A percentile compares a stretch with the other conserved stretches of the same genome.
Evolutionary conservation across 2,113 vertebrate species (phyloP).

Genomic region (Nothoprocta pentlandii): DNA sequence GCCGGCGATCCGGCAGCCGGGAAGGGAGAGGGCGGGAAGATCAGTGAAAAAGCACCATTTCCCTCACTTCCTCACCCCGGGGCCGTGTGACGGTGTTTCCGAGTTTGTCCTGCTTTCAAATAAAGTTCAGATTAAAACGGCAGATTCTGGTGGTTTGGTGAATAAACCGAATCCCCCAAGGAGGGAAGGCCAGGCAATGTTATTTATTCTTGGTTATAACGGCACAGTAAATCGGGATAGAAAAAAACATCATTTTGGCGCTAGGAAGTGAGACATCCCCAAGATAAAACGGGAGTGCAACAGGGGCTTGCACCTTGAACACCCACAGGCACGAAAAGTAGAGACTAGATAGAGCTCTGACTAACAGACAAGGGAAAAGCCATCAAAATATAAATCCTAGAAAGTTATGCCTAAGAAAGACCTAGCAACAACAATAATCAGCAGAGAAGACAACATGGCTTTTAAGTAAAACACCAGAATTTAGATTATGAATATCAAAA

Average conservation of each 20-base stretch:
- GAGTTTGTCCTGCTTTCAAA: neutral
- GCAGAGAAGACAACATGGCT: neutral
- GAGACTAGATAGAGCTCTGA: neutral
- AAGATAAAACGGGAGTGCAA: neutral
- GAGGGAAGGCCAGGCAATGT: accelerated
- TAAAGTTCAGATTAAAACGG: neutral
- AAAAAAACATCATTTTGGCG: neutral
- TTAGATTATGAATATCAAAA: neutral
- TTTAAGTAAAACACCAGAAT: neutral
- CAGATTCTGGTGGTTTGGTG: accelerated
- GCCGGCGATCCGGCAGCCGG: neutral
- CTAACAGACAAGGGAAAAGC: neutral
- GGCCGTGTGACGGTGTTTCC: neutral
- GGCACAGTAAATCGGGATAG: accelerated
- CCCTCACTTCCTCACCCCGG: neutral
- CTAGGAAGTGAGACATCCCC: neutral
- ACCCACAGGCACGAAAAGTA: neutral
- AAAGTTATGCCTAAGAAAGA: neutral
- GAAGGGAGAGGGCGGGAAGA: accelerated
- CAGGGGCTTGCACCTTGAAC: neutral
- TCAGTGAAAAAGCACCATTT: accelerated
- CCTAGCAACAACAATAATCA: neutral
- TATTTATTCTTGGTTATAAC: accelerated
- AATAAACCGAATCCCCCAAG: accelerated
- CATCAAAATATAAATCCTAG: neutral